Percentiles rank a stretch among this genome's conserved stretches.
These are phyloP conservation scores for Drosophila bipectinata DNA, from an alignment of 1,140 invertebrate species.

Conservation along the genomic window DNA sequence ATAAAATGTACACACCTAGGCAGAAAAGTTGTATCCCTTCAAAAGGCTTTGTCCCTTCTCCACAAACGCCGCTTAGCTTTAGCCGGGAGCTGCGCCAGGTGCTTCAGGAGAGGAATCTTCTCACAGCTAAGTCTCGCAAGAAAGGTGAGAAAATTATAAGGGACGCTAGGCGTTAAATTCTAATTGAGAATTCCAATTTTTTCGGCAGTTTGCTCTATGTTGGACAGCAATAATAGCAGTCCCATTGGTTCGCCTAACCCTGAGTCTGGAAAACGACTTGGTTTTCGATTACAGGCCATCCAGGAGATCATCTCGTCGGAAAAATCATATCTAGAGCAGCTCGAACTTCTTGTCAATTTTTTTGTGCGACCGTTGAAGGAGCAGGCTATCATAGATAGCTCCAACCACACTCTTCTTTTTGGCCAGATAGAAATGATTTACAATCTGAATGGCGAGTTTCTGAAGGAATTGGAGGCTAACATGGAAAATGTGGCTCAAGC, in stretches of 20 bases:
- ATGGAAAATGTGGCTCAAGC: slow-evolving; percentile 87
- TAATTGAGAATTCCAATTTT: slow-evolving; percentile 1
- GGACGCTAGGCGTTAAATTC: slow-evolving; percentile 4
- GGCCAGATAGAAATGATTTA: slow-evolving; percentile 90
- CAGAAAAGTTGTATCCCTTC: slow-evolving; percentile 32
- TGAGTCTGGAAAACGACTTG: slow-evolving; percentile 83
- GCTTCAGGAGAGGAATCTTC: slow-evolving; percentile 87
- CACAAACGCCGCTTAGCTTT: slow-evolving; percentile 85
- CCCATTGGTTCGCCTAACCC: slow-evolving; percentile 77
- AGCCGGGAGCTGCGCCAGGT: slow-evolving; percentile 86
- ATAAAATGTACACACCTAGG: slow-evolving; percentile 63
- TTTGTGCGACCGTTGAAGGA: slow-evolving; percentile 88
- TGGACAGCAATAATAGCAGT: slow-evolving; percentile 69
- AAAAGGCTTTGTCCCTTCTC: slow-evolving; percentile 37
- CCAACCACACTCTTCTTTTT: slow-evolving; percentile 87
- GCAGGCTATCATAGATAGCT: slow-evolving; percentile 86
- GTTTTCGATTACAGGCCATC: slow-evolving; percentile 85
- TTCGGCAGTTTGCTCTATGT: slow-evolving; percentile 52
- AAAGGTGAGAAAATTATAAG: slow-evolving; percentile 83
- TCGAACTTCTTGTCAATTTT: slow-evolving; percentile 88
- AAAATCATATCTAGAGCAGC: slow-evolving; percentile 88
- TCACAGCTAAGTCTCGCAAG: slow-evolving; percentile 86
- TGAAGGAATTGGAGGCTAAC: slow-evolving; percentile 87
- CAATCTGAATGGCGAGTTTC: slow-evolving; percentile 88
- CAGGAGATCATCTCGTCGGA: slow-evolving; percentile 90